Base-by-base conservation (phyloP, 2,797 vertebrate genomes). In the Helicolenus hilgendorfi region DNA sequence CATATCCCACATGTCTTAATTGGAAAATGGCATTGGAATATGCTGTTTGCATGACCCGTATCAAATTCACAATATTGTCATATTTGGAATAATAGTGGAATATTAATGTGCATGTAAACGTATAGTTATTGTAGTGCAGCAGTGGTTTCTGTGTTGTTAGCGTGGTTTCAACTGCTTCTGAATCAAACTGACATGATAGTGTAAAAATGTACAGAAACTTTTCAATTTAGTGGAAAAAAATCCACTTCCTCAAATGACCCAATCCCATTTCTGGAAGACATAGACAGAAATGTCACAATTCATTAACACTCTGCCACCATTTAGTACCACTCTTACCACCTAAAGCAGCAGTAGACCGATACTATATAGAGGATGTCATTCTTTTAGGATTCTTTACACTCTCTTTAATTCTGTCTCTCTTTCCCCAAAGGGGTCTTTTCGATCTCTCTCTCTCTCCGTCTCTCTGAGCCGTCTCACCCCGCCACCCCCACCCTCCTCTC, bases 381-480 rank as follows among this genome's bases (percentile, higher is more conserved):
- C 35, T 33, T 69, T 78, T 70, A 53, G 35, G 55, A 86, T 76
- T 72, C 7, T 82, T 86, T 64, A 72, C 78, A 33, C 68, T 49
- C 27, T 36, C 62, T n/a, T n/a, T 53, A 20, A 53, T 20, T 45
- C 38, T 71, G 29, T 22, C 13, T 53, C 49, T 53, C 60, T n/a
- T 20, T n/a, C 18, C 85, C 95, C 86, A 69, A 91, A 45, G 94
- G 80, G 80, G 1, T 96, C 97, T 97, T 97, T 96, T 82, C 45
- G 7, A 84, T 87, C 55, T 85, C 60, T 41, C 38, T 29, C 27
- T 86, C 89, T 88, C 55, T 68, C 69, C 69, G 55, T 76, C 75
- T 90, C 84, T 83, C 45, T 10, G 92, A 84, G 83, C 87, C 88
- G 63, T 63, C 82, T 73, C 90, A 62, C 74, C 49, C 38, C 18